Conservation (phyloP, 2,888 invertebrate genomes). For the Scelioninae gen. 2 region DNA sequence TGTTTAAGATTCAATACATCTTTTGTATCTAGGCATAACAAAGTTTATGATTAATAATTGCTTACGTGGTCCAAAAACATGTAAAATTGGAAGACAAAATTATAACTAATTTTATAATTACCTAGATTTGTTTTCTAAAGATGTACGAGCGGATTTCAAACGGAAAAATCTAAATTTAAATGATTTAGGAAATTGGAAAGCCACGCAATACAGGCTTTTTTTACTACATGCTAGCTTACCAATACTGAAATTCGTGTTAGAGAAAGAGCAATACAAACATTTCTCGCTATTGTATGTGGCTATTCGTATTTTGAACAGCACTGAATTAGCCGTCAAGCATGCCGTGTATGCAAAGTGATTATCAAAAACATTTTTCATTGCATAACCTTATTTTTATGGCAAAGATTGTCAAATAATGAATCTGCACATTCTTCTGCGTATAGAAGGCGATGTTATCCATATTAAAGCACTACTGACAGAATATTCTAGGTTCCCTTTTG, state of each 20-base stretch:
- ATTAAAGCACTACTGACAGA: conserved; percentile 25
- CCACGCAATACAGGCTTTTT: conserved; percentile 40
- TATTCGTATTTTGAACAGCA: conserved; percentile 3
- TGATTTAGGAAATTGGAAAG: conserved; percentile 38
- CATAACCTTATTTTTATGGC: conserved; percentile 20
- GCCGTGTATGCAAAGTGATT: conserved; percentile 27
- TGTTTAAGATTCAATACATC: no score
- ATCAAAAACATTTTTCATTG: conserved; percentile 32
- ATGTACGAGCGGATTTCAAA: conserved; percentile 28
- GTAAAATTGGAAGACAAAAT: conserved; percentile 5
- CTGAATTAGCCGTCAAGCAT: conserved; percentile 26
- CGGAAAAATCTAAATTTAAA: no score
- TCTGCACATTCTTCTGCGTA: conserved; percentile 37
- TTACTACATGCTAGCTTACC: no score
- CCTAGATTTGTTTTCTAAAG: conserved; percentile 13
- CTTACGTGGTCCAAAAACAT: conserved; percentile 17
- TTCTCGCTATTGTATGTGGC: conserved; percentile 37
- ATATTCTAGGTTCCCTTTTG: conserved; percentile 16
- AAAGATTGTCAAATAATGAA: conserved; percentile 41
- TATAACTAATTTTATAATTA: neutral
- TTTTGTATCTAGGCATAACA: conserved; percentile 26
- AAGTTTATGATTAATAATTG: conserved; percentile 20
- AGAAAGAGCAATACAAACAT: conserved; percentile 33
- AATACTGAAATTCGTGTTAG: conserved; percentile 14
- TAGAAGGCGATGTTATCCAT: conserved; percentile 30